These are phyloP conservation scores for Isaurus tuberculatus DNA, from an alignment of 92 coral and sea anemone species.

Conservation along the genomic window DNA sequence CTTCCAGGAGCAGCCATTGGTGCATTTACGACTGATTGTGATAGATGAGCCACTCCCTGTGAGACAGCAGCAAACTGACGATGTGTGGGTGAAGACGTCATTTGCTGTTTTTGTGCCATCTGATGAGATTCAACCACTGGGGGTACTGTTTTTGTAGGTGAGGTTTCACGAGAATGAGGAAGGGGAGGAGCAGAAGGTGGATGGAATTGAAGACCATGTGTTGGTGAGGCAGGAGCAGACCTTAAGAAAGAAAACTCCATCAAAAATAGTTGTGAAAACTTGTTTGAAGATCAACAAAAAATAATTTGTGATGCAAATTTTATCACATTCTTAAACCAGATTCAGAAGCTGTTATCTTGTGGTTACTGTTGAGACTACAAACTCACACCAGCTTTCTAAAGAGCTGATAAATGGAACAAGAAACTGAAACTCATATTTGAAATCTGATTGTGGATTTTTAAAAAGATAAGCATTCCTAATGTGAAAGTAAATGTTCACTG, in stretches of 20 bases:
- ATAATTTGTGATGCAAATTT: too few species aligned
- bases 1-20: slow-evolving; percentile 52
- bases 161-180: slow-evolving; percentile 68
- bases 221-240: slow-evolving; percentile 99
- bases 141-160: slow-evolving; percentile 74
- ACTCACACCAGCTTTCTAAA: too few species aligned
- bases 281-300: too few species aligned
- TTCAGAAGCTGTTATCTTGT: too few species aligned
- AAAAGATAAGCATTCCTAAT: too few species aligned
- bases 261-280: neutral
- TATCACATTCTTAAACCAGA: too few species aligned
- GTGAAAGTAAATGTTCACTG: too few species aligned
- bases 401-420: too few species aligned
- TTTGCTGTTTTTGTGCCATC: slow-evolving; percentile 46
- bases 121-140: slow-evolving; percentile 51
- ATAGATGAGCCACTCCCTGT: slow-evolving; percentile 57
- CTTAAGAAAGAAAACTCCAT: slow-evolving; percentile 39
- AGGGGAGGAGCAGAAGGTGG: slow-evolving; percentile 77
- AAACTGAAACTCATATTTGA: too few species aligned
- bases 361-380: too few species aligned
- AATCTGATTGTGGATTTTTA: too few species aligned
- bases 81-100: slow-evolving; percentile 60
- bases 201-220: slow-evolving; percentile 96
- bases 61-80: slow-evolving; percentile 66
- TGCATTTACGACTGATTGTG: slow-evolving; percentile 35